A percentile compares a stretch with the other conserved stretches of the same genome.
phyloP scores from a whole-genome alignment of 2,797 vertebrate genomes.

The Sebastes kiyomatsui region DNA sequence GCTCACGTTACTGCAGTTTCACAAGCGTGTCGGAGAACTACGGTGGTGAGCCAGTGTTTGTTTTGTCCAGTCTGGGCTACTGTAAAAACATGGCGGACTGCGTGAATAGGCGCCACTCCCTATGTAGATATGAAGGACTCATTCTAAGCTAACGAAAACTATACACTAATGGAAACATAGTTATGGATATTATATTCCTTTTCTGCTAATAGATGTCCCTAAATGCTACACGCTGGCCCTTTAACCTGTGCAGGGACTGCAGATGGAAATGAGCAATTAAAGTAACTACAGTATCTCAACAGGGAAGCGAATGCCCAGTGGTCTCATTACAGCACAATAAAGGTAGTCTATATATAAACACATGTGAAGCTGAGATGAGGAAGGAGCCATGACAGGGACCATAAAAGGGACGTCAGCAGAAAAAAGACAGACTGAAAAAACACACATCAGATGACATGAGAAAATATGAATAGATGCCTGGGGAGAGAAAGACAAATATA shows the following conservation, averaged over 20 bases:
- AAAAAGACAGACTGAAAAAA: constrained; percentile 20
- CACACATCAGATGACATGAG: constrained; percentile 2
- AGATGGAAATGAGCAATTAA: constrained; percentile 33
- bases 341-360: constrained; percentile 37
- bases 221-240: not conserved
- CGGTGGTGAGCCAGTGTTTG: rapidly evolving
- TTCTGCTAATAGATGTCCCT: no score
- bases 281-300: constrained; percentile 2
- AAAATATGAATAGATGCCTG: constrained; percentile 43
- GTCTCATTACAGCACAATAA: constrained; percentile 28
- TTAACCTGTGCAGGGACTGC: not conserved
- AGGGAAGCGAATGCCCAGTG: constrained; percentile 19
- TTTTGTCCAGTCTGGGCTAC: rapidly evolving
- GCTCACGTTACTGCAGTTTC: no score
- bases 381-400: constrained; percentile 35
- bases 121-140: no score
- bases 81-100: rapidly evolving
- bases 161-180: no score
- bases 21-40: no score
- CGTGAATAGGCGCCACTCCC: no score
- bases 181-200: no score
- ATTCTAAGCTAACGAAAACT: no score
- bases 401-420: constrained; percentile 23
- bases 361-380: constrained; percentile 39
- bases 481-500: constrained; percentile 16